Base-by-base conservation (phyloP, 23 tunicate species). In the Clavelina lepadiformis region DNA sequence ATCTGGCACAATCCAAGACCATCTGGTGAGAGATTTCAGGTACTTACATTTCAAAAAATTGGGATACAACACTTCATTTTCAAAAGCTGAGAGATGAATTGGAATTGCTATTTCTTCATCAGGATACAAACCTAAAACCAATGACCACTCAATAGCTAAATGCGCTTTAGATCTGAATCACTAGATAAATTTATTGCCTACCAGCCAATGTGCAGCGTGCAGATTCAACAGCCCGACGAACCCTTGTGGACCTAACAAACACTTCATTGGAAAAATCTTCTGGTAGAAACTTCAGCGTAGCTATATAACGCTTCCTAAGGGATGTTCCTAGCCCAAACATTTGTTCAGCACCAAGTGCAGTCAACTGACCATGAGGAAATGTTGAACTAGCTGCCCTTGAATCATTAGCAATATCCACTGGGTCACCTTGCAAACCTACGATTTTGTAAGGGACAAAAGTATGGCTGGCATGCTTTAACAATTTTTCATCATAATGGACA, bases 1-100 rank as follows among this genome's bases (percentile, higher is more conserved):
- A 54, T 86, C 85, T 20, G 85, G 95, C 35, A 57, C 23, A 8
- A 23, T 20, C 95, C 95, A 86, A 18, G 71, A 61, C 85, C 80
- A 73, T 1, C 77, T 36, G 1, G 74, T 62, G 20, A 86, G 54
- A 18, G 21, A n/a, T 24, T 57, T 29, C 58, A 86, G 66, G 47
- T 77, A 72, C 1, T 63, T 46, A 65, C 95, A 86, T 31, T 45
- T 69, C 23, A 56, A 31, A 65, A 69, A 86, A 56, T 86, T 78
- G 5, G 95, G 95, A 72, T 29, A 78, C 58, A 86, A 7, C 25
- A 78, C 34, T 32, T 86, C 95, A 2, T 38, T 13, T 35, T 72
- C 67, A 19, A 27, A 25, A 29, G 73, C 5, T 1, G 80, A 51
- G 38, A 78, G 50, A 21, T 75, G 59, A 34, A 86, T 86, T 26